A percentile compares a stretch with the other conserved stretches of the same genome.
Evolutionary conservation across 2,888 invertebrate species (phyloP).

Genomic region (Stenotaenia linearis): DNA sequence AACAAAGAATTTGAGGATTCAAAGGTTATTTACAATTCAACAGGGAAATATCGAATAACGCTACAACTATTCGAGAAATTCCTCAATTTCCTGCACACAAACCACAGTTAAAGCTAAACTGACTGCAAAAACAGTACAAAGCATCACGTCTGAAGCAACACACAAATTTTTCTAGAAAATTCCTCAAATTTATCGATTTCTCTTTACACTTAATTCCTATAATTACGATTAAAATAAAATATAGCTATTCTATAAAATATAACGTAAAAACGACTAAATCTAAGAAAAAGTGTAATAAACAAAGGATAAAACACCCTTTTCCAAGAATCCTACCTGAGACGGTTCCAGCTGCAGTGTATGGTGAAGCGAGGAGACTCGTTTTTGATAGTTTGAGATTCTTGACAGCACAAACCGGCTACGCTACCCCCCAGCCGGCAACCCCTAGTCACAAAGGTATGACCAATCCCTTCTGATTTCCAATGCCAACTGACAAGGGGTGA

Average conservation of each 20-base stretch:
- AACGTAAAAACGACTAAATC: background rate
- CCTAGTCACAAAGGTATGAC: constrained; percentile 26
- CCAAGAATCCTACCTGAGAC: background rate
- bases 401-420: constrained; percentile 5
- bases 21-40: too few relatives aligned
- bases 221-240: background rate
- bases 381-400: constrained; percentile 24
- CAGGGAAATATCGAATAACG: too few relatives aligned
- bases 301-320: background rate
- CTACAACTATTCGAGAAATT: too few relatives aligned
- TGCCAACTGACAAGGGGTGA: constrained; percentile 26
- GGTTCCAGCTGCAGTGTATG: background rate
- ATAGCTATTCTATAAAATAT: background rate
- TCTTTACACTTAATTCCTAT: too few relatives aligned
- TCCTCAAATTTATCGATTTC: too few relatives aligned
- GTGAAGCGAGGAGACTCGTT: background rate
- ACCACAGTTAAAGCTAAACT: too few relatives aligned
- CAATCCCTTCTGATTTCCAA: constrained; percentile 24
- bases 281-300: background rate
- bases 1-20: too few relatives aligned
- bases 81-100: too few relatives aligned
- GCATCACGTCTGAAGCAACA: too few relatives aligned
- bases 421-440: constrained; percentile 19
- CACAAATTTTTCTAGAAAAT: too few relatives aligned
- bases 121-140: too few relatives aligned